Evolutionary conservation across 2,888 invertebrate species (phyloP).

Genomic region (Stramonita haemastoma): DNA sequence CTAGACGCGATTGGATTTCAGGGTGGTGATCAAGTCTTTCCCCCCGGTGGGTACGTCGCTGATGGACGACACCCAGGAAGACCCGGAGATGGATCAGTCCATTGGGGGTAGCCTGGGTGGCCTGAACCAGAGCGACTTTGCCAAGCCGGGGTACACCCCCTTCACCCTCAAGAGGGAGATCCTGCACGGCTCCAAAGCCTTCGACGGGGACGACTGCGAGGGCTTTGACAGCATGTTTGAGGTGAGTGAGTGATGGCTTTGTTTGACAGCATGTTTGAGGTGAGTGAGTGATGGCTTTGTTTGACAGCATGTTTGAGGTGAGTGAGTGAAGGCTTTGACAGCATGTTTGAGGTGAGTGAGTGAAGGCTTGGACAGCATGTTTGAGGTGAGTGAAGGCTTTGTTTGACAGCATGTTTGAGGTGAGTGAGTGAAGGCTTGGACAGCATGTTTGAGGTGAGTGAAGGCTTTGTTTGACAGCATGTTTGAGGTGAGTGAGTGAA

Average conservation of each 20-base stretch:
- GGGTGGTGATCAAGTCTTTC: conserved; percentile 70
- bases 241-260: not conserved
- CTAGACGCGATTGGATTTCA: conserved; percentile 47
- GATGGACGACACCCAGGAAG: conserved; percentile 61
- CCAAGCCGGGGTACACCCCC: conserved; percentile 83
- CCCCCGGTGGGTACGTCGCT: conserved; percentile 65
- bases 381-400: too few species aligned
- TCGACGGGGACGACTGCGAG: not conserved
- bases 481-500: too few species aligned
- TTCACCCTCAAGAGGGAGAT: conserved; percentile 88
- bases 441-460: too few species aligned
- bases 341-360: not conserved
- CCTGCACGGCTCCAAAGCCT: conserved; percentile 82
- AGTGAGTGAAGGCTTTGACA: not conserved
- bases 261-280: too few species aligned
- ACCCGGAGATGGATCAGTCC: not conserved
- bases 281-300: too few species aligned
- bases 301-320: too few species aligned
- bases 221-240: conserved; percentile 22
- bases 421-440: too few species aligned
- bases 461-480: too few species aligned
- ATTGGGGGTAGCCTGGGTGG: not conserved
- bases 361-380: too few species aligned
- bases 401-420: too few species aligned
- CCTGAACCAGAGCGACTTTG: conserved; percentile 49